Conservation (phyloP, 2,113 vertebrate species). For the Myotis yumanensis region DNA sequence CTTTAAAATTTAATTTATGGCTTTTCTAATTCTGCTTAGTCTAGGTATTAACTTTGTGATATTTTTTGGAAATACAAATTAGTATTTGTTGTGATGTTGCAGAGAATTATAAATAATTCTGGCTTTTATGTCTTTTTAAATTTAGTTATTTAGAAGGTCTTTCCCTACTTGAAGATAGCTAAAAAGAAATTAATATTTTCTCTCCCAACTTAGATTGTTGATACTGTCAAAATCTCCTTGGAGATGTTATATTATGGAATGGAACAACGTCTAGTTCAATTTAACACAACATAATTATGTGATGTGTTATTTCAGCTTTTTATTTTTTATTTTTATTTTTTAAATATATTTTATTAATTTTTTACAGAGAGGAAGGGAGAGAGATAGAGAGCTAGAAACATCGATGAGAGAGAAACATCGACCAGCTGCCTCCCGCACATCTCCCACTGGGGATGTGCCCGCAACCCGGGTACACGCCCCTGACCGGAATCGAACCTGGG, state of each 20-base stretch:
- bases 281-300: not conserved
- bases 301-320: not conserved
- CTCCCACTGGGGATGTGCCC: too few relatives aligned
- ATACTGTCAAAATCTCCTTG: not conserved
- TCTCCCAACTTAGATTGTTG: not conserved
- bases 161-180: not conserved
- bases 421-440: too few relatives aligned
- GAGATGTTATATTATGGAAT: not conserved
- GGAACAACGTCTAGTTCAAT: not conserved
- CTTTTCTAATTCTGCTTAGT: conserved; percentile 37
- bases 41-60: not conserved
- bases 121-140: not conserved
- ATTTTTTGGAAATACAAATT: not conserved
- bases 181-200: not conserved
- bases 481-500: too few relatives aligned
- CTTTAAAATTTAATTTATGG: conserved; percentile 8
- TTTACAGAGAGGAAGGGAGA: too few relatives aligned
- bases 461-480: too few relatives aligned
- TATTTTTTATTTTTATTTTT: too few relatives aligned
- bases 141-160: not conserved
- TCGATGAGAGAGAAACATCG: too few relatives aligned
- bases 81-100: not conserved
- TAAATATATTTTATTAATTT: too few relatives aligned
- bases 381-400: too few relatives aligned
- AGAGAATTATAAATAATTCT: not conserved